Evolutionary conservation across 2,888 invertebrate genomes (phyloP).

Genomic region (Listrodromus nycthemerus): DNA sequence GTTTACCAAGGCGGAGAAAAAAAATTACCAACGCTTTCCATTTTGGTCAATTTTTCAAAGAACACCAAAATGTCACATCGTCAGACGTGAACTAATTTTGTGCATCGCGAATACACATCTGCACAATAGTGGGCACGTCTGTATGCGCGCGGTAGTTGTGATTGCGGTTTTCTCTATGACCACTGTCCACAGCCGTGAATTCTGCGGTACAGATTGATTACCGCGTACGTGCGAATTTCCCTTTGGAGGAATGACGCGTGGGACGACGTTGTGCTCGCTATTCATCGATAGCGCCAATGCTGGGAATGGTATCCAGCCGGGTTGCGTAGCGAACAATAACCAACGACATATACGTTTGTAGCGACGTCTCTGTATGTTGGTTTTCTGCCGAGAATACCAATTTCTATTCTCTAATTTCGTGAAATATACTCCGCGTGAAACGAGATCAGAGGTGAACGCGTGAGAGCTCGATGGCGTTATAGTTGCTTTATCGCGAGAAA

Average conservation of each 20-base stretch:
- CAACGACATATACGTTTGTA: background rate
- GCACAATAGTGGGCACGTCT: background rate
- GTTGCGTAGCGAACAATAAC: background rate
- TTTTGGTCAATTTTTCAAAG: no score
- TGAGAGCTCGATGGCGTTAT: slow-evolving; percentile 9
- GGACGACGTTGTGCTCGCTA: slow-evolving; percentile 3
- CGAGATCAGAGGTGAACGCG: slow-evolving; percentile 12
- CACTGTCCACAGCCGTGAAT: slow-evolving; percentile 38
- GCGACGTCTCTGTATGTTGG: background rate
- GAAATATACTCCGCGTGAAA: slow-evolving; percentile 1
- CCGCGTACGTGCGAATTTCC: slow-evolving; percentile 33
- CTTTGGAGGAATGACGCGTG: slow-evolving; percentile 11
- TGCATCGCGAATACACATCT: background rate
- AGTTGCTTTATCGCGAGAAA: slow-evolving; percentile 12
- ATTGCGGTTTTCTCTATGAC: slow-evolving; percentile 32
- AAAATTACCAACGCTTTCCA: no score
- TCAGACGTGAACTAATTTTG: slow-evolving; percentile 2
- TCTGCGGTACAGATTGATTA: slow-evolving; percentile 46
- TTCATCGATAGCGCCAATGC: slow-evolving; percentile 27
- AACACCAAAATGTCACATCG: no score
- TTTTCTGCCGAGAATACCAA: background rate
- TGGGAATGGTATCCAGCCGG: slow-evolving; percentile 18
- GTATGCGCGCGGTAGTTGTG: background rate
- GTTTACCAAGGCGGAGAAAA: no score
- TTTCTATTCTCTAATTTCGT: slow-evolving; percentile 10